A percentile compares a stretch with the other conserved stretches of the same genome.
phyloP scores from a whole-genome alignment of 2,113 vertebrate species.

The Pelvicachromis taeniatus region DNA sequence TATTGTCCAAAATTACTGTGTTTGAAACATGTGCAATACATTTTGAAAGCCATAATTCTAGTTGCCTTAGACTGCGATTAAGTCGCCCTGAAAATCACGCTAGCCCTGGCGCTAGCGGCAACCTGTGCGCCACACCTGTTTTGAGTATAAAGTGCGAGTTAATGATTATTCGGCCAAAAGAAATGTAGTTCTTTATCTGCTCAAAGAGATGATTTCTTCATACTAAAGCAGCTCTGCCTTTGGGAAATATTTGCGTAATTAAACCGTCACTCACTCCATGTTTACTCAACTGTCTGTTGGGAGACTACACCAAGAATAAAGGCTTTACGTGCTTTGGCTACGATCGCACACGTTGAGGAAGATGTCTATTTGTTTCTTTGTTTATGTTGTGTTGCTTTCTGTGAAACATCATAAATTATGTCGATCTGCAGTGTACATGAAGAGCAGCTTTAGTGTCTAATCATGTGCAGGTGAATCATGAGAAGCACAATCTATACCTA shows the following conservation, averaged over 20 bases:
- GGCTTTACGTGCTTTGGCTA: neutral
- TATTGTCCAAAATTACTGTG: neutral
- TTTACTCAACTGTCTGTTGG: neutral
- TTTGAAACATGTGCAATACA: neutral
- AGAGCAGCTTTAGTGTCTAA: neutral
- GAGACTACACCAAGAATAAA: neutral
- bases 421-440: neutral
- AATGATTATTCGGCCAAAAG: neutral
- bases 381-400: neutral
- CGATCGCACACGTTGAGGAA: neutral
- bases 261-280: neutral
- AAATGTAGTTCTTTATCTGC: neutral
- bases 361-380: neutral
- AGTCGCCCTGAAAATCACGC: neutral
- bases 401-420: neutral
- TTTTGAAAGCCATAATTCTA: neutral
- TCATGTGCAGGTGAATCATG: neutral
- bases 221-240: neutral
- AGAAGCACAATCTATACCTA: constrained; percentile 14
- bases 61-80: neutral
- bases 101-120: neutral
- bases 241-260: neutral
- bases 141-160: neutral
- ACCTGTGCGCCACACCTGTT: neutral
- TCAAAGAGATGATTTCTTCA: neutral